phyloP scores from a whole-genome alignment of 2,888 invertebrate genomes.

The Heterodera filipjevi region DNA sequence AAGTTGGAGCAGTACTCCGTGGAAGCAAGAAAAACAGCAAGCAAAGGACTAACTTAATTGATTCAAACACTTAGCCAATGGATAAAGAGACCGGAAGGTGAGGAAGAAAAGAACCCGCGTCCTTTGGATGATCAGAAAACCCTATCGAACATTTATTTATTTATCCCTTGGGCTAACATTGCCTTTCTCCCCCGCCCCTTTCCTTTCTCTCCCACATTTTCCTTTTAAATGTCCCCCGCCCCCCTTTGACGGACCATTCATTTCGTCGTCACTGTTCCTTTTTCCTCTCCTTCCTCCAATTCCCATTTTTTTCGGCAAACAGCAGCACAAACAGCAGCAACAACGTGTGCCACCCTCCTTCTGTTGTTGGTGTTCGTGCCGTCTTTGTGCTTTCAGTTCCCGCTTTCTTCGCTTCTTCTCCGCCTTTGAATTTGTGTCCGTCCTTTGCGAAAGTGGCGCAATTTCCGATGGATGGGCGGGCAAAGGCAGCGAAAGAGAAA shows the following conservation, averaged over 20 bases:
- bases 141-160: no score
- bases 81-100: no score
- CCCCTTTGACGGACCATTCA: background rate
- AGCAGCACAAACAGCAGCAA: background rate
- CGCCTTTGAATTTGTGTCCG: background rate
- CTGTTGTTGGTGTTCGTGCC: background rate
- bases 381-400: background rate
- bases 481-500: background rate
- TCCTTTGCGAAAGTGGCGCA: background rate
- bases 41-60: no score
- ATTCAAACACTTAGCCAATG: no score
- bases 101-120: no score
- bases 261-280: constrained; percentile 6
- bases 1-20: no score
- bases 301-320: no score
- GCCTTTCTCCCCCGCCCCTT: background rate
- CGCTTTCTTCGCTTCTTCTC: background rate
- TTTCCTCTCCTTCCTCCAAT: background rate
- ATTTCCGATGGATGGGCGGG: background rate
- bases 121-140: no score
- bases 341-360: background rate
- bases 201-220: background rate
- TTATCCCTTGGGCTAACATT: background rate
- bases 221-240: background rate
- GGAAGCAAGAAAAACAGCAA: no score